A percentile compares a stretch with the other conserved stretches of the same genome.
These are phyloP conservation scores for Thalassophryne amazonica DNA, from an alignment of 2,797 vertebrate species.

Conservation along the genomic window DNA sequence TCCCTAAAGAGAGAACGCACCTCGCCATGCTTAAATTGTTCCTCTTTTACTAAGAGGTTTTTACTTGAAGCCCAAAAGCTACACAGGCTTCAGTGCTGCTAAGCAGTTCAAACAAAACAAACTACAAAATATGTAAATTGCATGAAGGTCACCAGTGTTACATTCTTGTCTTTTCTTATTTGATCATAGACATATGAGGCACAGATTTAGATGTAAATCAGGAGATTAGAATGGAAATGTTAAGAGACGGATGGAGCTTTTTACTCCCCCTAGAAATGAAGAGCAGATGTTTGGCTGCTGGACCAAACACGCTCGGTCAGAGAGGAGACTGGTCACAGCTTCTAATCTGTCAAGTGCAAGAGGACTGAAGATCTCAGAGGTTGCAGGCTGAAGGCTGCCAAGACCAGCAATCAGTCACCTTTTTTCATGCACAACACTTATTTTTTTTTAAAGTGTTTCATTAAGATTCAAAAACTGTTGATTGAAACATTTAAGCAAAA, in stretches of 20 bases:
- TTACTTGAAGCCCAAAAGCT: conserved; percentile 7
- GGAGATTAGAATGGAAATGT: conserved; percentile 67
- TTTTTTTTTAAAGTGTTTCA: too few species aligned
- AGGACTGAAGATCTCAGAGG: conserved; percentile 40
- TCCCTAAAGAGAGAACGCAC: conserved; percentile 16
- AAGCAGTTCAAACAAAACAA: conserved; percentile 10
- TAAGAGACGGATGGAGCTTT: conserved; percentile 66
- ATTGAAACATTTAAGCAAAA: too few species aligned
- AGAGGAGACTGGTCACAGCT: conserved; percentile 23
- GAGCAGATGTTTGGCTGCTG: conserved; percentile 72
- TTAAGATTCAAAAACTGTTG: too few species aligned
- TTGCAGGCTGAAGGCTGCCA: conserved; percentile 45
- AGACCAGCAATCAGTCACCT: conserved; percentile 27
- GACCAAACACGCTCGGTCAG: conserved; percentile 40
- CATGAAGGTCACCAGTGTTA: neutral
- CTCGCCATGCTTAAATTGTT: conserved; percentile 35
- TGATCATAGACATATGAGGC: too few species aligned
- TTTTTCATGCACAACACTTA: neutral
- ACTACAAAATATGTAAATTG: neutral
- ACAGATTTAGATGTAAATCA: conserved; percentile 55
- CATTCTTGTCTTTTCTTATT: too few species aligned
- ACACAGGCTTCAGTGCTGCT: conserved; percentile 6
- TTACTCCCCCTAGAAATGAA: conserved; percentile 65
- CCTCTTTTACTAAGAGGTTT: conserved; percentile 23
- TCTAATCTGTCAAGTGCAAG: conserved; percentile 39